Conservation (phyloP, 2,113 vertebrate genomes). For the Poeciliopsis occidentalis region DNA sequence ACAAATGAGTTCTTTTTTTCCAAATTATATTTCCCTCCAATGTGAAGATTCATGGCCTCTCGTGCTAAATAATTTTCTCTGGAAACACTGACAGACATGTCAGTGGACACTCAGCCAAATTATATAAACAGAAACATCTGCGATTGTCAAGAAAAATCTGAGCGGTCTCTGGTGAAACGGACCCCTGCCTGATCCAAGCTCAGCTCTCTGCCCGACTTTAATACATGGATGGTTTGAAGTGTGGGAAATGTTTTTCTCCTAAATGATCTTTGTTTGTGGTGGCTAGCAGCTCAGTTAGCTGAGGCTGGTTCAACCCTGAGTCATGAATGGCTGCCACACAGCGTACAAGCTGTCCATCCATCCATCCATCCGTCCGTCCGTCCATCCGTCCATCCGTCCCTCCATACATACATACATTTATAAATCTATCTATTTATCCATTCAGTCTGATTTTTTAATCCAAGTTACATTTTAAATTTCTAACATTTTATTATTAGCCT, state of each 20-base stretch:
- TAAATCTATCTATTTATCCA: too few relatives aligned
- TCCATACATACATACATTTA: too few relatives aligned
- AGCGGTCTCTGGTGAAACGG: conserved; percentile 40
- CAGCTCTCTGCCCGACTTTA: conserved; percentile 16
- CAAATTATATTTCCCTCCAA: conserved; percentile 26
- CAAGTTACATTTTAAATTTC: too few relatives aligned
- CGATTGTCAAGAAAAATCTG: conserved; percentile 33
- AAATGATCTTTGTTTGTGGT: conserved; percentile 56
- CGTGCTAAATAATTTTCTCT: conserved; percentile 24
- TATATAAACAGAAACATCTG: conserved; percentile 40
- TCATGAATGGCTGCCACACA: conserved; percentile 59
- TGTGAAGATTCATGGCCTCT: conserved; percentile 33
- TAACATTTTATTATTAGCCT: too few relatives aligned
- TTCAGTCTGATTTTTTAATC: too few relatives aligned
- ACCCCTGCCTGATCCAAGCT: conserved; percentile 27
- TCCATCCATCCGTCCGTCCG: too few relatives aligned
- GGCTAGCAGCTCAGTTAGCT: conserved; percentile 37
- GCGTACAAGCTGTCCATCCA: conserved; percentile 21
- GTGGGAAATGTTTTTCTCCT: conserved; percentile 8
- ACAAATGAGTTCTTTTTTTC: conserved; percentile 27
- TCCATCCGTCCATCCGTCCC: too few relatives aligned
- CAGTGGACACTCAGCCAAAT: conserved; percentile 17
- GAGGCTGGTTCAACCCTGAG: conserved; percentile 55
- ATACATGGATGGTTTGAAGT: conserved; percentile 39
- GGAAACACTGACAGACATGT: conserved; percentile 34